These are phyloP conservation scores for Colletes collaris DNA, from an alignment of 2,888 invertebrate genomes.

Conservation along the genomic window DNA sequence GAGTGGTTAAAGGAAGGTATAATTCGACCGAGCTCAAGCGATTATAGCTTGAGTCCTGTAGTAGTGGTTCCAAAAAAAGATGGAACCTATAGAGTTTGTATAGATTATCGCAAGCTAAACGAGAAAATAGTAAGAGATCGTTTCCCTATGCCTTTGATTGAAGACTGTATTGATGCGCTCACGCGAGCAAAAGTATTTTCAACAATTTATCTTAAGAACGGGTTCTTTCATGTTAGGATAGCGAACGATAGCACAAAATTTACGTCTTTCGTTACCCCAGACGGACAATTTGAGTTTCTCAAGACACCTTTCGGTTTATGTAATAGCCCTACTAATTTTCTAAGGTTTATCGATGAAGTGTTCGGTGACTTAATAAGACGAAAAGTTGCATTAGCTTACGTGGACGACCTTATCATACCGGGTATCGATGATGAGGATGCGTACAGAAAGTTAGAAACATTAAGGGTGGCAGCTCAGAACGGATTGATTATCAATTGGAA, in stretches of 20 bases:
- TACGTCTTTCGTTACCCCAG: background rate
- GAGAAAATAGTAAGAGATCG: background rate
- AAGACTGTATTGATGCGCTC: background rate
- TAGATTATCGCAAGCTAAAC: background rate
- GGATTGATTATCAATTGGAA: constrained; percentile 34
- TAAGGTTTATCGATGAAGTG: constrained; percentile 47
- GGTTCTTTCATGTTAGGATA: background rate
- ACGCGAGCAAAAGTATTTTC: background rate
- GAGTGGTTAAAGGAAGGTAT: background rate
- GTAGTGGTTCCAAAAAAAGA: background rate
- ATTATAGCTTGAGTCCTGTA: too few species aligned
- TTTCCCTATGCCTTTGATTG: background rate
- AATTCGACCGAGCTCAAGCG: too few species aligned
- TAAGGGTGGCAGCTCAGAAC: background rate
- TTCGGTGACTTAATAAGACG: constrained; percentile 31
- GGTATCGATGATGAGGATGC: background rate
- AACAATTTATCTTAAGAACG: background rate
- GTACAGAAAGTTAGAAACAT: background rate
- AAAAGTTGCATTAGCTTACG: background rate
- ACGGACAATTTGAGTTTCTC: constrained; percentile 36
- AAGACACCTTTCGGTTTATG: constrained; percentile 50
- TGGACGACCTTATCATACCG: constrained; percentile 29
- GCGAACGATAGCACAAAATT: background rate
- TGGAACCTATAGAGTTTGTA: background rate
- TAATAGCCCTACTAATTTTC: constrained; percentile 46